These are phyloP conservation scores for Unio delphinus DNA, from an alignment of 2,888 invertebrate species.

Conservation along the genomic window DNA sequence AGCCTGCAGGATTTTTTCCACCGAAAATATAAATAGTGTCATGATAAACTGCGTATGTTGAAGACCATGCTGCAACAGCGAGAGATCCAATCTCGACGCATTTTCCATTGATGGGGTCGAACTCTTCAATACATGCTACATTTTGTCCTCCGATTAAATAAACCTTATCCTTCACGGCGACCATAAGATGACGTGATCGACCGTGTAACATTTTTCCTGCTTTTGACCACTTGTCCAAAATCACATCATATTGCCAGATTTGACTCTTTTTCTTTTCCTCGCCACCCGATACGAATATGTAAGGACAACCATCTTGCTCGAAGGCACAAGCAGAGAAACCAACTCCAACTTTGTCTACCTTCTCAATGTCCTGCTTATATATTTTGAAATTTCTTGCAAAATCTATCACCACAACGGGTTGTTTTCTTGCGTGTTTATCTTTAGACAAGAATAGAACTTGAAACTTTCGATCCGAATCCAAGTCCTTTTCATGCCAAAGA, in stretches of 20 bases:
- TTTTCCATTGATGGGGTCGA: conserved; percentile 3
- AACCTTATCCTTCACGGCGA: conserved; percentile 1
- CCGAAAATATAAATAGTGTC: conserved; percentile 20
- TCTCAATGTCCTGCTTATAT: conserved; percentile 10
- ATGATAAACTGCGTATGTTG: conserved; percentile 4
- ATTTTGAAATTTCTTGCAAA: conserved; percentile 7
- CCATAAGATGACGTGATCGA: conserved; percentile 12
- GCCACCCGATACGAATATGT: conserved; percentile 21
- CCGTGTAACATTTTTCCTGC: conserved; percentile 6
- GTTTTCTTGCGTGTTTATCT: neutral
- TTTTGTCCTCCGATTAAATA: conserved; percentile 16
- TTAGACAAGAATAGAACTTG: conserved; percentile 8
- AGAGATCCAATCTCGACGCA: conserved; percentile 9
- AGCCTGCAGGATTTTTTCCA: conserved; percentile 8
- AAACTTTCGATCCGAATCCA: neutral
- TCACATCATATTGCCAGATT: conserved; percentile 16
- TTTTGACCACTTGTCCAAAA: conserved; percentile 15
- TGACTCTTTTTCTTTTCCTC: conserved; percentile 8
- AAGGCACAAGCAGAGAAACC: conserved; percentile 10
- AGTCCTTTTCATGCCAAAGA: too few species aligned
- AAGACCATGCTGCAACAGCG: conserved; percentile 8
- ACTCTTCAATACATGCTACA: conserved; percentile 10
- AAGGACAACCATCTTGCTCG: conserved; percentile 13
- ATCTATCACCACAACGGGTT: conserved; percentile 12
- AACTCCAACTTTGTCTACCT: conserved; percentile 8